These are phyloP conservation scores for Eumerus sabulonum DNA, from an alignment of 2,888 invertebrate genomes.

Conservation along the genomic window DNA sequence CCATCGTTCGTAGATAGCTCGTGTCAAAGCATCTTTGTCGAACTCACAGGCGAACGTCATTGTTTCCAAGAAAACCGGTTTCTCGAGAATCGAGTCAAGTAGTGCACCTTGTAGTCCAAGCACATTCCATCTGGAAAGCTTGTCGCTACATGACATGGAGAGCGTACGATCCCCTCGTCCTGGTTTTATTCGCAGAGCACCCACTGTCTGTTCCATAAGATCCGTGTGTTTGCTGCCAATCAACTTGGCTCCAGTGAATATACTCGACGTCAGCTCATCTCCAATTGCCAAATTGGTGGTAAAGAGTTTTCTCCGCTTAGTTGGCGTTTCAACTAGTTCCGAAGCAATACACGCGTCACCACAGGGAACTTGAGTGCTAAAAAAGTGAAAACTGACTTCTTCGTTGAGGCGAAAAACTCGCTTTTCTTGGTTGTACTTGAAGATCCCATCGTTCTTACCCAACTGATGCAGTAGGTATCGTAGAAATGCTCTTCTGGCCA, in stretches of 20 bases:
- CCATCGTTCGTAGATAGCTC: constrained; percentile 80
- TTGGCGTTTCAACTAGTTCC: constrained; percentile 45
- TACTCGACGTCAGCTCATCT: constrained; percentile 32
- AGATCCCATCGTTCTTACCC: constrained; percentile 75
- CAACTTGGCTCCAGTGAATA: constrained; percentile 93
- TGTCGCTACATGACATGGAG: constrained; percentile 96
- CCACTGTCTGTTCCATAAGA: constrained; percentile 84
- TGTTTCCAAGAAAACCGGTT: constrained; percentile 85
- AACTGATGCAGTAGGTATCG: constrained; percentile 87
- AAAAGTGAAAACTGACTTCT: constrained; percentile 87
- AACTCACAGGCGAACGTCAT: constrained; percentile 87
- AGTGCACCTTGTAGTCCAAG: constrained; percentile 92
- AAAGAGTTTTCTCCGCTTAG: constrained; percentile 69
- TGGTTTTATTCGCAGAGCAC: constrained; percentile 91
- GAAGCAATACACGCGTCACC: constrained; percentile 94
- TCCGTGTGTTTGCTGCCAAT: constrained; percentile 79
- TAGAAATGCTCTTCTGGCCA: constrained; percentile 90
- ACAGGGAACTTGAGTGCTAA: constrained; percentile 93
- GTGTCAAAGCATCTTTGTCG: constrained; percentile 81
- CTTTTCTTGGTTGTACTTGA: constrained; percentile 73
- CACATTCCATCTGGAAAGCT: constrained; percentile 92
- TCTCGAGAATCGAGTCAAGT: constrained; percentile 83
- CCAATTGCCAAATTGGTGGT: constrained; percentile 20
- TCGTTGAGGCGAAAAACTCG: constrained; percentile 80
- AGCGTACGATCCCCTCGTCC: constrained; percentile 93